Evolutionary conservation across 2,113 vertebrate genomes (phyloP), one percentile per base, ranked within the genome.

Genomic region (Indicator maculatus): DNA sequence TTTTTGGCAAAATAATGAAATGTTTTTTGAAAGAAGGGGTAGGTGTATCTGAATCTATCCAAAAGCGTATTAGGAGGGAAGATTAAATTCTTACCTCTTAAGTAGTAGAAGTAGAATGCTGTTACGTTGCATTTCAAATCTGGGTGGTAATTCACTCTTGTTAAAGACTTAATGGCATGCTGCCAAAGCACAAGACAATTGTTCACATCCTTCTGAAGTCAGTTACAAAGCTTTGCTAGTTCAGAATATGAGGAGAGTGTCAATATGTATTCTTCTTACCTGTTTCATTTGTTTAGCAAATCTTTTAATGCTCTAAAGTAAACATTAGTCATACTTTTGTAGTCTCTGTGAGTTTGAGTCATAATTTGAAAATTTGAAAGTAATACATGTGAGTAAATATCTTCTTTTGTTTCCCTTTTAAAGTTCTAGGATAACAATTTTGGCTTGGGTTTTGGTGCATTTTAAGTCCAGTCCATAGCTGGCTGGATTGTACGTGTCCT

Each of bases 301-400:
- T 86, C 70, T 90, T 88, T 71, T 74, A 76, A 82, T 89, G 70
- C 44, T 78, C 14, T 45, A 23, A 75, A 90, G 81, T 90, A 94
- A 94, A 78, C 18, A n/a, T 72, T 74, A 75, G 47, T 83, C 33
- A 52, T 81, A 31, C 36, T 78, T 88, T 33, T 65, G 53, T 74
- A 69, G 63, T n/a, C 39, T 90, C 30, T 69, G 5, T 89, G 87
- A 69, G 44, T 73, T 70, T 85, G 39, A 82, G 41, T 79, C 28
- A 52, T 17, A 12, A 50, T 72, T 65, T 84, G 18, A 92, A 84
- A 78, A 56, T 19, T 12, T 0, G 0, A n/a, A 83, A 69, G 23
- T 75, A 83, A 53, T 67, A 17, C 1, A 0, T 53, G 26, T 86
- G 85, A 80, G 56, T 86, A 88, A 92, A 39, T 58, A 72, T 26